A percentile compares a stretch with the other conserved stretches of the same genome.
Evolutionary conservation across 2,888 invertebrate species (phyloP).

Genomic region (Erebia ligea): DNA sequence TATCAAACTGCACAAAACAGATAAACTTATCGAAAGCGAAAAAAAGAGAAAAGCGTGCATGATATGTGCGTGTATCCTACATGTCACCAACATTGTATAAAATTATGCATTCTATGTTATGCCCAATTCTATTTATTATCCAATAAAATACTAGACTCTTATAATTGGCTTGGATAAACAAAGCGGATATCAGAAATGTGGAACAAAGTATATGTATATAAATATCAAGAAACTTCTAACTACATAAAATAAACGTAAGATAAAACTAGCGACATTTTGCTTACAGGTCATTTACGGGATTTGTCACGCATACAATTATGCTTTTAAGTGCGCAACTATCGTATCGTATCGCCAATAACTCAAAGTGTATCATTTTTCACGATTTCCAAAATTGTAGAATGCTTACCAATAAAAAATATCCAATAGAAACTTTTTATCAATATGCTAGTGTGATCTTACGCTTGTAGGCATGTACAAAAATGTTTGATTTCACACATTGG

Average conservation of each 20-base stretch:
- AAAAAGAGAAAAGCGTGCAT: slow-evolving; percentile 11
- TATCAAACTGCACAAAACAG: background rate
- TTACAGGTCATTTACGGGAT: no score
- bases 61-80: background rate
- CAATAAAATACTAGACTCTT: background rate
- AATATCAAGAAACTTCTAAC: no score
- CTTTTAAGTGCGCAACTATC: no score
- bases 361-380: no score
- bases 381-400: no score
- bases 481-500: slow-evolving; percentile 20
- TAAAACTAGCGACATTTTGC: no score
- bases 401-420: no score
- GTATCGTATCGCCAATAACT: no score
- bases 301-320: no score
- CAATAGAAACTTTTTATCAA: no score
- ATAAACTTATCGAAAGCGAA: background rate
- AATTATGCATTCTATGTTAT: background rate
- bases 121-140: background rate
- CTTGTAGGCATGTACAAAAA: slow-evolving; percentile 13
- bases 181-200: background rate
- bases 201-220: background rate
- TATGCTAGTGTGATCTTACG: background rate
- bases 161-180: no score
- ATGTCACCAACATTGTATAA: slow-evolving; percentile 7
- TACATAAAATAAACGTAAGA: no score